A percentile compares a stretch with the other conserved stretches of the same genome.
phyloP scores from a whole-genome alignment of 37 sponge, comb jelly and placozoan species.

The Bolinopsis microptera region DNA sequence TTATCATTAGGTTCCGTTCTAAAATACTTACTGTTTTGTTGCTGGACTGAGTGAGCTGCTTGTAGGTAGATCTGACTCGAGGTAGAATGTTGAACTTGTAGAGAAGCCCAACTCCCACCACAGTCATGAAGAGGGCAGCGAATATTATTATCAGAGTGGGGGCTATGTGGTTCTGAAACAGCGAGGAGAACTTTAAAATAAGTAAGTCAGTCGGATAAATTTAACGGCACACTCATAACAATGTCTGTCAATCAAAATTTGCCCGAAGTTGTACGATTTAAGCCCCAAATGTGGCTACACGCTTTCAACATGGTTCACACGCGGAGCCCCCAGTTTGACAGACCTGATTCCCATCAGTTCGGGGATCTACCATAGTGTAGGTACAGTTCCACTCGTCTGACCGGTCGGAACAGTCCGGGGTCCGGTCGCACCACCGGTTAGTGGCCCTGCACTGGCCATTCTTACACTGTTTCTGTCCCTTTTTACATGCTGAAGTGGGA shows the following conservation, averaged over 20 bases:
- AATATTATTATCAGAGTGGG: conserved; percentile 21
- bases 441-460: conserved; percentile 37
- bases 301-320: too few species aligned
- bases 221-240: too few species aligned
- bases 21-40: conserved; percentile 49
- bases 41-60: conserved; percentile 47
- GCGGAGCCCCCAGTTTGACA: background rate
- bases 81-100: conserved; percentile 26
- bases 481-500: background rate
- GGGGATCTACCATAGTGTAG: background rate
- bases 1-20: background rate
- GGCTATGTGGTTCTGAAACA: conserved; percentile 6
- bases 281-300: too few species aligned
- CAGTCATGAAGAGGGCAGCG: conserved; percentile 5
- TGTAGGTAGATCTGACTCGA: conserved; percentile 43
- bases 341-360: background rate
- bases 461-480: conserved; percentile 8
- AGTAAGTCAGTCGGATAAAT: too few species aligned
- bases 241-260: too few species aligned
- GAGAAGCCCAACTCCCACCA: background rate
- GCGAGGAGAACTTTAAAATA: background rate
- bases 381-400: conserved; percentile 46
- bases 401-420: conserved; percentile 19
- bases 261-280: too few species aligned
- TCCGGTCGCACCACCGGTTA: conserved; percentile 9